phyloP scores from a whole-genome alignment of 2,797 vertebrate genomes.

The Psittacula echo region DNA sequence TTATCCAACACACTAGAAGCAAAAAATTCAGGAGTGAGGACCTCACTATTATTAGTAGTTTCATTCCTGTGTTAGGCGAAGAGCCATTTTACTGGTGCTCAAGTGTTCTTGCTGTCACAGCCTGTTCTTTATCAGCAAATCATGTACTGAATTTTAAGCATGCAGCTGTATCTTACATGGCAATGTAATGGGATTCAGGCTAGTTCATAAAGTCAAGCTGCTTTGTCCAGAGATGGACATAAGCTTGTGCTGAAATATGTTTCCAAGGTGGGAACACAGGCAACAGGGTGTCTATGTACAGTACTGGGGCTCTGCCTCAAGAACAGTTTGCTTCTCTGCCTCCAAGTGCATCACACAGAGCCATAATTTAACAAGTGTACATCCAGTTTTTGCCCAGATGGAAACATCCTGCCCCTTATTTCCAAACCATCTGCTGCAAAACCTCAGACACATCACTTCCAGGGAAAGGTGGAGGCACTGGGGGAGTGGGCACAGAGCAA shows the following conservation, averaged over 20 bases:
- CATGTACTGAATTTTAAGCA: slow-evolving; percentile 30
- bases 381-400: not conserved
- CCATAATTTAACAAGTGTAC: not conserved
- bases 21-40: not conserved
- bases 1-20: not conserved
- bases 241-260: not conserved
- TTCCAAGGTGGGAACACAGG: not conserved
- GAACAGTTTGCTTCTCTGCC: not conserved
- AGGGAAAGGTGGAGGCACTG: not conserved
- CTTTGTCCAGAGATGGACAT: slow-evolving; percentile 35
- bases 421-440: not conserved
- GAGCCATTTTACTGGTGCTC: not conserved
- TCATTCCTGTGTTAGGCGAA: not conserved
- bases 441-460: not conserved
- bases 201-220: slow-evolving; percentile 4
- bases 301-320: not conserved
- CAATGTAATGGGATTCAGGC: not conserved
- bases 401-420: not conserved
- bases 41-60: not conserved
- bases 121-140: slow-evolving; percentile 10
- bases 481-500: not conserved
- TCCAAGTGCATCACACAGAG: fast-evolving
- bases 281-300: not conserved
- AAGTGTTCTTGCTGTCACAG: not conserved
- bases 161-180: not conserved